A percentile compares a stretch with the other conserved stretches of the same genome.
Conservation (phyloP, 2,113 vertebrate species). For the Pao palembangensis region DNA sequence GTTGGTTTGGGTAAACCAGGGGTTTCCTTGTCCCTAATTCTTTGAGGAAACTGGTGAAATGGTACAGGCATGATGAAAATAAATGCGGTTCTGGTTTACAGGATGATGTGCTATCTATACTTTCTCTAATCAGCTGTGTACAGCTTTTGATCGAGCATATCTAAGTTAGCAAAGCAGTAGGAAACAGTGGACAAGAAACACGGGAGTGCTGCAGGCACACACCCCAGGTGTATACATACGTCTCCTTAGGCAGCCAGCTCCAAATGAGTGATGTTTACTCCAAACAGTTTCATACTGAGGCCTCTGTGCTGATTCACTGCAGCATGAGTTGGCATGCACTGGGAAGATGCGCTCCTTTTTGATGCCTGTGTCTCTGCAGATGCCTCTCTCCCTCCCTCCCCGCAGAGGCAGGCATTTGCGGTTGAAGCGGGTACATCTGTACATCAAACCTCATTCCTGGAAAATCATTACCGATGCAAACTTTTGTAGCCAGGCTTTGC, state of each 20-base stretch:
- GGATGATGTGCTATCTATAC: neutral
- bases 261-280: conserved; percentile 62
- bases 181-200: conserved; percentile 32
- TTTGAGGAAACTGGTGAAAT: conserved; percentile 19
- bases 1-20: conserved; percentile 34
- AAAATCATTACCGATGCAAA: conserved; percentile 34
- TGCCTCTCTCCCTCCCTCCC: conserved; percentile 27
- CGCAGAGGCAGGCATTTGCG: conserved; percentile 6
- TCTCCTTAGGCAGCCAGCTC: conserved; percentile 49
- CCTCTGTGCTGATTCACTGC: conserved; percentile 41
- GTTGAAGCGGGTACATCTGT: conserved; percentile 18
- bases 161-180: conserved; percentile 47
- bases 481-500: conserved; percentile 13
- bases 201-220: conserved; percentile 24
- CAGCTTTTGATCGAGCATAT: neutral
- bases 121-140: neutral
- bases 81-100: neutral
- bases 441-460: conserved; percentile 28
- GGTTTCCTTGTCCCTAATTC: conserved; percentile 28
- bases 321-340: conserved; percentile 35
- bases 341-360: conserved; percentile 33
- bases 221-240: conserved; percentile 33
- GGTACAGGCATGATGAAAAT: conserved; percentile 16
- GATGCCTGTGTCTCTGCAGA: conserved; percentile 40
- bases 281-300: conserved; percentile 36